Evolutionary conservation across 2,113 vertebrate species (phyloP).

Genomic region (Ailurus styani): DNA sequence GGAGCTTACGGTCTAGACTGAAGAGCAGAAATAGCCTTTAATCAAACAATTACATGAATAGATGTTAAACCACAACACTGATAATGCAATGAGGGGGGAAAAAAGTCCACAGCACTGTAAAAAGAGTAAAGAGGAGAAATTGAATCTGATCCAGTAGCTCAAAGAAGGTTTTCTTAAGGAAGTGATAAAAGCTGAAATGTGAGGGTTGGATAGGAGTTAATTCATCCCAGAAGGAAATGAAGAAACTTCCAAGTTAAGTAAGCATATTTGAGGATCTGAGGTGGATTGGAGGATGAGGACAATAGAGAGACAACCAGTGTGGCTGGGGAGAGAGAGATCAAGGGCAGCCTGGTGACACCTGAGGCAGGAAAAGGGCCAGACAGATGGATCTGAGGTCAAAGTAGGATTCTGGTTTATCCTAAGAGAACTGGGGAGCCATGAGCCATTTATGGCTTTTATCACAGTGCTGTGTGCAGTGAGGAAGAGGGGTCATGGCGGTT

Average conservation of each 20-base stretch:
- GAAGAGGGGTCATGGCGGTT: neutral
- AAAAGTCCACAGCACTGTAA: neutral
- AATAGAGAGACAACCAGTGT: neutral
- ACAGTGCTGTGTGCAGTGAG: neutral
- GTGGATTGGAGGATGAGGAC: fast-evolving
- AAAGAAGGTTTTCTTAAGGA: neutral
- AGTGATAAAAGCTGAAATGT: neutral
- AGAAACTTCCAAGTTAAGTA: neutral
- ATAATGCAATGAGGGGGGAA: neutral
- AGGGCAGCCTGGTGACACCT: neutral
- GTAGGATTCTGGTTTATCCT: neutral
- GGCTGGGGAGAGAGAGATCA: neutral
- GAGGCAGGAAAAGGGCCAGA: neutral
- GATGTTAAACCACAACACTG: neutral
- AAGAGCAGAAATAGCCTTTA: neutral
- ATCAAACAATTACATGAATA: neutral
- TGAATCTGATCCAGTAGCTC: neutral
- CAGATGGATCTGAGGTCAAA: neutral
- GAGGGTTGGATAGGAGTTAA: neutral
- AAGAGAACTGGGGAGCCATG: neutral
- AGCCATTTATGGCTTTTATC: neutral
- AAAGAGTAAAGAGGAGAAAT: neutral
- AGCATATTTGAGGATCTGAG: neutral
- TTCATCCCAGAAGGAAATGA: neutral
- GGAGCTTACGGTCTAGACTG: neutral